These are phyloP conservation scores for Hirtodrosophila histrioides DNA, from an alignment of 2,888 invertebrate species.

Conservation along the genomic window DNA sequence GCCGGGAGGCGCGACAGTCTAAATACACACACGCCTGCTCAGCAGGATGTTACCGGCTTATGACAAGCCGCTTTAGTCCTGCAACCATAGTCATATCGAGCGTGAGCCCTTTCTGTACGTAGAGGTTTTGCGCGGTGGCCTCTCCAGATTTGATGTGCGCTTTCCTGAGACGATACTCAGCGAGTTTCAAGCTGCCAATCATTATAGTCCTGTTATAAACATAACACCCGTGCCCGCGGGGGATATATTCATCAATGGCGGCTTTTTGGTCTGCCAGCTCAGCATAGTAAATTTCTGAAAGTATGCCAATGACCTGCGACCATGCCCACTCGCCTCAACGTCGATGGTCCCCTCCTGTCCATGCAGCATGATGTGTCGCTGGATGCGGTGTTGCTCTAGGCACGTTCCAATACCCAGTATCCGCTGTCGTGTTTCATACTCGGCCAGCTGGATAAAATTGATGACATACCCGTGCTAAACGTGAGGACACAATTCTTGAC, in stretches of 20 bases:
- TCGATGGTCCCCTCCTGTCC: constrained; percentile 91
- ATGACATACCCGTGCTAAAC: constrained; percentile 86
- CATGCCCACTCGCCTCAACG: constrained; percentile 85
- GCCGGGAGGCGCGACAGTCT: constrained; percentile 91
- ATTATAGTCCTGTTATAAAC: constrained; percentile 90
- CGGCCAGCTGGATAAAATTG: constrained; percentile 85
- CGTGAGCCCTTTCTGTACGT: constrained; percentile 88
- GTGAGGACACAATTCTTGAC: constrained; percentile 88
- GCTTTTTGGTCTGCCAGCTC: constrained; percentile 90
- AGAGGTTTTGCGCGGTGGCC: constrained; percentile 91
- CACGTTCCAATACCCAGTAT: constrained; percentile 87
- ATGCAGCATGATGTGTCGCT: constrained; percentile 88
- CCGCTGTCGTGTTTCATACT: constrained; percentile 86
- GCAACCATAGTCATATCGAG: constrained; percentile 91
- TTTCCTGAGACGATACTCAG: constrained; percentile 85
- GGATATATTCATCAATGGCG: constrained; percentile 85
- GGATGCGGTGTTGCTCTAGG: constrained; percentile 89
- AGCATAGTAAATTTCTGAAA: constrained; percentile 89
- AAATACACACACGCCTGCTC: constrained; percentile 87
- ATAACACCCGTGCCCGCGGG: constrained; percentile 85
- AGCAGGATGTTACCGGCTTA: constrained; percentile 63
- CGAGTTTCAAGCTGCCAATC: constrained; percentile 85
- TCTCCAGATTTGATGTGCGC: constrained; percentile 91
- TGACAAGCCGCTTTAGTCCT: constrained; percentile 92
- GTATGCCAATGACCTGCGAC: constrained; percentile 83